These are phyloP conservation scores for Falco concolor DNA, from an alignment of 2,797 vertebrate genomes.

Conservation along the genomic window DNA sequence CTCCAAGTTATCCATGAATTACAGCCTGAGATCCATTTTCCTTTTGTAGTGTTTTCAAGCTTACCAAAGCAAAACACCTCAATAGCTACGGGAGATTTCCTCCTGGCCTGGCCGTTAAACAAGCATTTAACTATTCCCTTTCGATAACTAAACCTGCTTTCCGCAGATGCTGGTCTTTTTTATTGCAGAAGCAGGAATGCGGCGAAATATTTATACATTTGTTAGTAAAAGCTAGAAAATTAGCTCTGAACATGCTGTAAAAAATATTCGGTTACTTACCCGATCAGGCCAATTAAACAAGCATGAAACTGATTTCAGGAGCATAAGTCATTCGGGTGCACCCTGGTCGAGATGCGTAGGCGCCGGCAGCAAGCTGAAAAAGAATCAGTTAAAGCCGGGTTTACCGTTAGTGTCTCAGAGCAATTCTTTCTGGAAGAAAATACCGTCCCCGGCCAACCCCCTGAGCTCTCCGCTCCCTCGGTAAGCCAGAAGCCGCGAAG, in stretches of 20 bases:
- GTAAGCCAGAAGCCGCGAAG: background rate
- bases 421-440: background rate
- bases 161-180: conserved; percentile 38
- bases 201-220: conserved; percentile 63
- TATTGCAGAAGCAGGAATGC: conserved; percentile 54
- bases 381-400: background rate
- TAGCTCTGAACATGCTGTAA: conserved; percentile 67
- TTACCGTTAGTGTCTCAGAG: background rate
- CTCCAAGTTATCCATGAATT: background rate
- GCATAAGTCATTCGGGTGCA: background rate
- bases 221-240: conserved; percentile 70
- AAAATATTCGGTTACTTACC: conserved; percentile 78
- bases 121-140: conserved; percentile 64
- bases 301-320: background rate
- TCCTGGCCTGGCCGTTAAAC: conserved; percentile 54
- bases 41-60: conserved; percentile 29
- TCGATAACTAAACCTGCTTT: conserved; percentile 60
- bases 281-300: conserved; percentile 34
- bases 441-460: background rate
- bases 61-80: conserved; percentile 17
- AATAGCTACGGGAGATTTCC: conserved; percentile 50
- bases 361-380: background rate
- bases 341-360: background rate
- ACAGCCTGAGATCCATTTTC: conserved; percentile 16
- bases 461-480: background rate